A percentile compares a stretch with the other conserved stretches of the same genome.
These are phyloP conservation scores for Drosophila koepferae DNA, from an alignment of 2,888 invertebrate genomes.

Conservation along the genomic window DNA sequence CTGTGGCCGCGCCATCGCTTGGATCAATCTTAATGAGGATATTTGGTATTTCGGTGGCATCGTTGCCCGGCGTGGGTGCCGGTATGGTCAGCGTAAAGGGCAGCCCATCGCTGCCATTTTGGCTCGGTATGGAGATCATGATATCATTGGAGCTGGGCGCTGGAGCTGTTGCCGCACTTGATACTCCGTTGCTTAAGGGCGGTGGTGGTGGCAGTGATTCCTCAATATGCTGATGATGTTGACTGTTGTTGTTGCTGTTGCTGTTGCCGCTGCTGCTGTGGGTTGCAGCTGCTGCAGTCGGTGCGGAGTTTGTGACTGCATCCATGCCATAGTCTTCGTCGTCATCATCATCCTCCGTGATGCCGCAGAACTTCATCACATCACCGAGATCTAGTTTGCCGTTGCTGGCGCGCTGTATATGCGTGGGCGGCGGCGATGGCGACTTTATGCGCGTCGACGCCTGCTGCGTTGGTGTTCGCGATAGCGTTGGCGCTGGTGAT, in stretches of 20 bases:
- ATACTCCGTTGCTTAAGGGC: constrained; percentile 31
- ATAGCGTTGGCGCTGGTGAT: constrained; percentile 18
- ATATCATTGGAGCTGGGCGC: constrained; percentile 71
- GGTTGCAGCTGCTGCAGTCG: constrained; percentile 28
- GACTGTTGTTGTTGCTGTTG: constrained; percentile 9
- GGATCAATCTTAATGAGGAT: constrained; percentile 85
- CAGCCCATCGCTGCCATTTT: constrained; percentile 82
- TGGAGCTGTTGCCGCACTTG: constrained; percentile 19
- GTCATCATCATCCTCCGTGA: constrained; percentile 89
- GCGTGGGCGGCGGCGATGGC: constrained; percentile 69
- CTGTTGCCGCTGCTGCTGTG: constrained; percentile 30
- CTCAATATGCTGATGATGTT: constrained; percentile 11
- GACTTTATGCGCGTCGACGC: constrained; percentile 30
- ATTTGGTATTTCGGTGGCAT: constrained; percentile 81
- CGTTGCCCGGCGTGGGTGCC: constrained; percentile 66
- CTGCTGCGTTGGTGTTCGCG: constrained; percentile 36
- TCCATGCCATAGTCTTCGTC: constrained; percentile 87
- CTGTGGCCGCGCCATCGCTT: constrained; percentile 67
- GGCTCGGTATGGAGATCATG: constrained; percentile 85
- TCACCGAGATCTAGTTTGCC: constrained; percentile 89
- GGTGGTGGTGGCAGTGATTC: constrained; percentile 39
- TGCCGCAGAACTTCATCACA: constrained; percentile 90
- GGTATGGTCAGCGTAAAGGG: constrained; percentile 85
- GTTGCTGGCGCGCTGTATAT: constrained; percentile 81
- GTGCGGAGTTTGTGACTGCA: constrained; percentile 34